Evolutionary conservation across 2,113 vertebrate species (phyloP), one percentile per base, ranked within the genome.

Genomic region (Trogon melanurus): DNA sequence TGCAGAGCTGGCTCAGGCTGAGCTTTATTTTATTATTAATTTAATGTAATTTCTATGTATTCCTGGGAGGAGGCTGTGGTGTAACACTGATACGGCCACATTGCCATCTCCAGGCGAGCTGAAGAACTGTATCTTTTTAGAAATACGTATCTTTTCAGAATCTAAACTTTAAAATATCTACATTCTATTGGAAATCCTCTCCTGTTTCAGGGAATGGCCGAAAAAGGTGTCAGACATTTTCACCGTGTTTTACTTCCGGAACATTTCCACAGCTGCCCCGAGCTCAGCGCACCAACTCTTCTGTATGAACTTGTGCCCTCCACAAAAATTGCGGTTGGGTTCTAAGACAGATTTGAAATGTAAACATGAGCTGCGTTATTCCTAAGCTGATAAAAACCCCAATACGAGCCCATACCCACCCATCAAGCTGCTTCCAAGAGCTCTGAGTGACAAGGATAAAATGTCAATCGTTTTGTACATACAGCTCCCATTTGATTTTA

Each of bases 51-150:
- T 88, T 60, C 70, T 62, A 4, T 11, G 32, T 29, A 12, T 69
- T 87, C 32, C 66, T 70, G 50, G 27, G 74, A 92, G 82, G 8
- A 44, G 30, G 5, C 16, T 26, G 0, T 2, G 1, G 3, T 3
- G 34, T 2, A 75, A 51, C 85, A 92, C 76, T 6, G 20, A 0
- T 45, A 89, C 65, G 44, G 83, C 87, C 91, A 93, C 81, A 95
- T 15, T 96, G 97, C 97, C 97, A 97, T 91, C 97, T 97, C 79
- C 94, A 93, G 97, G 92, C 54, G 4, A 79, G 88, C 45, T 13
- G 16, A 4, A 53, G 64, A 86, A 89, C 53, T 80, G 69, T 23
- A 13, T 41, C 41, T 41, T 41, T 41, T 41, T 41, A 41, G 41
- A 41, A 41, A 1, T 9, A 5, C 2, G 8, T 13, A 13, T 2